phyloP scores from a whole-genome alignment of 2,113 vertebrate species.

The Sceloporus tristichus region DNA sequence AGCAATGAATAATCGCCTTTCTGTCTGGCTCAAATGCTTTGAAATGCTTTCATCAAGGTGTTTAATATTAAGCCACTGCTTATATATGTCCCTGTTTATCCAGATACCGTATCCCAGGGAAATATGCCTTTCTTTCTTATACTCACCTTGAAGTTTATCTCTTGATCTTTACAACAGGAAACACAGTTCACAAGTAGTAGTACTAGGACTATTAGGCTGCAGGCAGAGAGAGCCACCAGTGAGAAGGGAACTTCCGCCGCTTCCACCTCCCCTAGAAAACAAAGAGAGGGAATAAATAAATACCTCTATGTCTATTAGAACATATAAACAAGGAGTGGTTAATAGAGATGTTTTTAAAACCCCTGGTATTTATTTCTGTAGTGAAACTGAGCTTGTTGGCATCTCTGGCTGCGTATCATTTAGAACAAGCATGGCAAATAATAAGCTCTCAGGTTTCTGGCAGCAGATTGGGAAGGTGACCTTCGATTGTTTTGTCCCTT shows the following conservation, averaged over 20 bases:
- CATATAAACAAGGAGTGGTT: not conserved
- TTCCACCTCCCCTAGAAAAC: slow-evolving; percentile 75
- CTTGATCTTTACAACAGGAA: slow-evolving; percentile 95
- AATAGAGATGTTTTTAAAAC: not conserved
- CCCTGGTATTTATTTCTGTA: not conserved
- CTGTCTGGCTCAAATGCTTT: not conserved
- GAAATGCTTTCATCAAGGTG: not conserved
- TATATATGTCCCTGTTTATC: not conserved
- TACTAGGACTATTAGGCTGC: slow-evolving; percentile 83
- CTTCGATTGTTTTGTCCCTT: too few species aligned
- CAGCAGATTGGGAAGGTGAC: too few species aligned
- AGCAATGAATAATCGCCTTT: not conserved
- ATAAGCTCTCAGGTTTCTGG: not conserved
- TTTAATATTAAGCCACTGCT: not conserved
- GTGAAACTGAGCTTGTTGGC: not conserved
- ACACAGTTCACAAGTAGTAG: slow-evolving; percentile 90
- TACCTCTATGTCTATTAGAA: not conserved
- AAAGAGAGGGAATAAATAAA: not conserved
- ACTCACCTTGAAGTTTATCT: slow-evolving; percentile 98
- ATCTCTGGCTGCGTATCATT: not conserved
- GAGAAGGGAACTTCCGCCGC: slow-evolving; percentile 74
- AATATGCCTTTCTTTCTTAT: not conserved
- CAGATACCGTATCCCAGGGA: not conserved
- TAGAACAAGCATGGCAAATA: not conserved
- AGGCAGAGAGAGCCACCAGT: slow-evolving; percentile 85